Conservation (phyloP, 53 echinoderm and acorn worm species). For the Echinometra lucunter region DNA sequence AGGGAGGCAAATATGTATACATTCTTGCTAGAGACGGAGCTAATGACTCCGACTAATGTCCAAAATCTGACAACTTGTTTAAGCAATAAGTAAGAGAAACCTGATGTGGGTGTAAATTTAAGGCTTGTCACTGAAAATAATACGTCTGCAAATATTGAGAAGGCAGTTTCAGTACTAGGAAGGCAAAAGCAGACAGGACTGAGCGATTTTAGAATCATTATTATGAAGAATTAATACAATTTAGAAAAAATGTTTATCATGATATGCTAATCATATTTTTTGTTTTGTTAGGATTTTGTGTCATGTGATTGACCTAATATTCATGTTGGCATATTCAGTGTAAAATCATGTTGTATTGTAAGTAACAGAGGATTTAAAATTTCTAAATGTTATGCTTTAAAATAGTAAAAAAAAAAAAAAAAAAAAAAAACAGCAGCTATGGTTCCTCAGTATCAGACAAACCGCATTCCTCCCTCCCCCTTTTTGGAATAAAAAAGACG, state of each 20-base stretch:
- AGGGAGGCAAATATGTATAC: slow-evolving; percentile 17
- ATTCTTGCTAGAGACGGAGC: slow-evolving; percentile 11
- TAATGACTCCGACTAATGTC: slow-evolving; percentile 49
- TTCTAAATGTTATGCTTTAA: background rate
- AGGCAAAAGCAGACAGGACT: background rate
- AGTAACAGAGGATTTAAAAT: background rate
- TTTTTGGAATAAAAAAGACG: too few relatives aligned
- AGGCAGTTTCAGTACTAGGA: background rate
- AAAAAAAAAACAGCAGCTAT: background rate
- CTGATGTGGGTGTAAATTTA: background rate
- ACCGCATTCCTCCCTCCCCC: background rate
- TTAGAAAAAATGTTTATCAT: too few relatives aligned
- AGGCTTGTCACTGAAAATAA: slow-evolving; percentile 11
- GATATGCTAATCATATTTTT: background rate
- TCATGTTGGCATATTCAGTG: too few relatives aligned
- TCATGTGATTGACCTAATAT: too few relatives aligned
- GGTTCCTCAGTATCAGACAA: background rate
- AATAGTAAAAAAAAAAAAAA: background rate
- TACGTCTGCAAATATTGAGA: background rate
- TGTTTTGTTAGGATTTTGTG: background rate
- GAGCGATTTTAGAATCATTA: background rate
- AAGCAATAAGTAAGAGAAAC: background rate
- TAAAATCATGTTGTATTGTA: too few relatives aligned
- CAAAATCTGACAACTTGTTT: slow-evolving; percentile 51
- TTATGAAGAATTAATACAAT: too few relatives aligned